phyloP scores from a whole-genome alignment of 1,140 invertebrate genomes.

The Musca domestica region DNA sequence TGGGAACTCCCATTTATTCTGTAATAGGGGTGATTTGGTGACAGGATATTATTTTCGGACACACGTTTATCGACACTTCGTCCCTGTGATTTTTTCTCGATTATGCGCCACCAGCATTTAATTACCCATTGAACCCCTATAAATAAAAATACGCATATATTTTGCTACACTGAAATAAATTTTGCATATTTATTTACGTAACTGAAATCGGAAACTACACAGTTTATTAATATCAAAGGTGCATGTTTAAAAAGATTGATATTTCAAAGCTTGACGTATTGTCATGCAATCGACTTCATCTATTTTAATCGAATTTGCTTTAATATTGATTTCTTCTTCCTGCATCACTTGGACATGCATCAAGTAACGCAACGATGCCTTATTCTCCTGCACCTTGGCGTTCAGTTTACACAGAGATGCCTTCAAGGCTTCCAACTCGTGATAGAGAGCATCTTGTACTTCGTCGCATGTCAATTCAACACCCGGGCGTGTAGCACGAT shows the following conservation, averaged over 20 bases:
- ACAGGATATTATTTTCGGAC: too few relatives aligned
- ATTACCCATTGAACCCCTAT: too few relatives aligned
- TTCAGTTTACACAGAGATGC: constrained; percentile 66
- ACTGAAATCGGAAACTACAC: too few relatives aligned
- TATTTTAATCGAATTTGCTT: constrained; percentile 85
- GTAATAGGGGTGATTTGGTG: too few relatives aligned
- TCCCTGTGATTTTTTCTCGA: too few relatives aligned
- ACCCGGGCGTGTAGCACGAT: constrained; percentile 71
- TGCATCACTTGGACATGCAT: constrained; percentile 81
- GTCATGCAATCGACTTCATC: constrained; percentile 87
- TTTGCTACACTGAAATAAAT: too few relatives aligned
- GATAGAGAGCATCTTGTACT: constrained; percentile 67
- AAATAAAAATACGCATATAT: too few relatives aligned
- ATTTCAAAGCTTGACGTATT: constrained; percentile 60
- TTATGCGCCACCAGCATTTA: too few relatives aligned
- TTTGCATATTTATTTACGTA: too few relatives aligned
- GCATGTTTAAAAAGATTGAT: constrained; percentile 43
- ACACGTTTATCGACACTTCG: too few relatives aligned
- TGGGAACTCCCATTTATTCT: too few relatives aligned
- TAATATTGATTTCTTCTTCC: constrained; percentile 88
- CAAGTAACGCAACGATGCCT: constrained; percentile 73
- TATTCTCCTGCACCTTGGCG: constrained; percentile 67
- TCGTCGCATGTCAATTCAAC: constrained; percentile 77
- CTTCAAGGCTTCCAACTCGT: constrained; percentile 68
- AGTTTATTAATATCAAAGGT: too few relatives aligned